Conservation (phyloP, 2,888 invertebrate species). For the Athetis lepigone region DNA sequence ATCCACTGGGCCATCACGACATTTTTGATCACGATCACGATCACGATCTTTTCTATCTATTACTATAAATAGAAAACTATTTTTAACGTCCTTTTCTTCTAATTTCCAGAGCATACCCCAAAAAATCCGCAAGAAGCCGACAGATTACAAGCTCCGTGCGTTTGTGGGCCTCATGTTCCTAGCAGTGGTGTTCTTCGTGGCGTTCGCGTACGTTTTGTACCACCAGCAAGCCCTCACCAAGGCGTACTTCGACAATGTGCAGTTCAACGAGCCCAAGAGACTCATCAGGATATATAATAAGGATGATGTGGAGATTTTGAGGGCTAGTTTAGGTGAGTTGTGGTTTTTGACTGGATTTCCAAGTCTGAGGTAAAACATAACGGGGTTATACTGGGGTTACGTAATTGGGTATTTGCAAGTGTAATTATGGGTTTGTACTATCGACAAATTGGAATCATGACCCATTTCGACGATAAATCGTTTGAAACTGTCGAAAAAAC, state of each 20-base stretch:
- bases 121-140: slow-evolving; percentile 93
- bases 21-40: too few relatives aligned
- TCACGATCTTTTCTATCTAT: too few relatives aligned
- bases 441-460: too few relatives aligned
- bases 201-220: slow-evolving; percentile 95
- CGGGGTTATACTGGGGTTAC: too few relatives aligned
- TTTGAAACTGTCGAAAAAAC: too few relatives aligned
- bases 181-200: slow-evolving; percentile 95
- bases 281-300: slow-evolving; percentile 93
- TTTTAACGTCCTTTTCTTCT: too few relatives aligned
- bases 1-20: too few relatives aligned
- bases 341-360: not conserved
- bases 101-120: slow-evolving; percentile 93
- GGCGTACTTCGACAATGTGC: slow-evolving; percentile 95
- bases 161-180: slow-evolving; percentile 96
- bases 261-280: slow-evolving; percentile 95
- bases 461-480: too few relatives aligned
- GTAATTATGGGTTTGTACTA: too few relatives aligned
- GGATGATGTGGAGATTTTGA: slow-evolving; percentile 93
- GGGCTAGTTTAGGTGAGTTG: slow-evolving; percentile 91
- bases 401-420: too few relatives aligned
- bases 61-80: too few relatives aligned
- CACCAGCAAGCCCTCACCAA: slow-evolving; percentile 95
- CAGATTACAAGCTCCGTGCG: slow-evolving; percentile 94
- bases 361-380: too few relatives aligned